Evolutionary conservation across 2,113 vertebrate species (phyloP).

Genomic region (Fregata magnificens): DNA sequence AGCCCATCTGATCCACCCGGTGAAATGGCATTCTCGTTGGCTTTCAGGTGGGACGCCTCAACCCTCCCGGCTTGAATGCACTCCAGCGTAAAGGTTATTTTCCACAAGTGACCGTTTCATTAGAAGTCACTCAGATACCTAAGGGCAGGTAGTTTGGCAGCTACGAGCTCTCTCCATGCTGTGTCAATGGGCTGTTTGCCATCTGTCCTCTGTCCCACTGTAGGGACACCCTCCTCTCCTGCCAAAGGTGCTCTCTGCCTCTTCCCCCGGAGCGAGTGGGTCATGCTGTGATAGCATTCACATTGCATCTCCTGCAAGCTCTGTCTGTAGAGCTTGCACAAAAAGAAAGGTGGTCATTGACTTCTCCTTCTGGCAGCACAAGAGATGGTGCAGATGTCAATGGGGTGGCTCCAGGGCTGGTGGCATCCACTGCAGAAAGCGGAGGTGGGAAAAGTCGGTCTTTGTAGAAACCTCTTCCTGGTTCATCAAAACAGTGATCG

Average conservation of each 20-base stretch:
- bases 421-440: background rate
- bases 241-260: background rate
- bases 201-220: background rate
- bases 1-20: background rate
- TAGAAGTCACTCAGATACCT: background rate
- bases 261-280: background rate
- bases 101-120: background rate
- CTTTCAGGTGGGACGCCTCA: background rate
- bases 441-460: background rate
- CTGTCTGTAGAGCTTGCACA: background rate
- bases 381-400: accelerated
- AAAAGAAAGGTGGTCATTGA: background rate
- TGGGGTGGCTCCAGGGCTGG: background rate
- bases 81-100: background rate
- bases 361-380: background rate
- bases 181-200: background rate
- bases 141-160: background rate
- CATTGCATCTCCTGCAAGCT: background rate
- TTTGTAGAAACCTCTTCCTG: background rate
- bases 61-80: background rate
- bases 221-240: background rate
- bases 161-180: accelerated
- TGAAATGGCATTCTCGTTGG: accelerated
- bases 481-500: background rate
- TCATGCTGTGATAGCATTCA: background rate